Evolutionary conservation across 2,797 vertebrate species (phyloP).

Genomic region (Anas georgica): DNA sequence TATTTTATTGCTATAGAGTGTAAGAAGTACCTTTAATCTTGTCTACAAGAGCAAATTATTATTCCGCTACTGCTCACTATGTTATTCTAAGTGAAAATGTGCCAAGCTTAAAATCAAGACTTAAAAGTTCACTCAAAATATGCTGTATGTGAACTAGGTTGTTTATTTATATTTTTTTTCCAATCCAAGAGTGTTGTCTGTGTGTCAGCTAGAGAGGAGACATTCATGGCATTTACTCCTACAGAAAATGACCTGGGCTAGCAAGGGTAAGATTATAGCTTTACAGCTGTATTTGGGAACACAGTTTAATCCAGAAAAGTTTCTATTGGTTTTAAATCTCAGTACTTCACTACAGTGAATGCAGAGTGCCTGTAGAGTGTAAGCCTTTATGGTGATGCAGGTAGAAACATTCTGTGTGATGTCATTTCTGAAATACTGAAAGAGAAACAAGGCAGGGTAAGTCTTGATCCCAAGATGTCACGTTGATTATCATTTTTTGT

Average conservation of each 20-base stretch:
- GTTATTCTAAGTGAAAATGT: not conserved
- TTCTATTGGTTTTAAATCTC: not conserved
- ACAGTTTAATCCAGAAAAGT: not conserved
- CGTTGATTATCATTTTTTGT: not conserved
- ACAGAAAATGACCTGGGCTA: not conserved
- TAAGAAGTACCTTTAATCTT: not conserved
- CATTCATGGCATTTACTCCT: not conserved
- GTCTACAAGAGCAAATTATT: not conserved
- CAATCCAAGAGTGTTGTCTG: not conserved
- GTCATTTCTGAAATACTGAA: not conserved
- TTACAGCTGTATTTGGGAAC: not conserved
- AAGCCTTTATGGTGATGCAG: not conserved
- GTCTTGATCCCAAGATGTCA: not conserved
- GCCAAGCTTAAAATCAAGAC: not conserved
- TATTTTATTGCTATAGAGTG: not conserved
- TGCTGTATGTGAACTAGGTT: not conserved
- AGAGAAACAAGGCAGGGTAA: not conserved
- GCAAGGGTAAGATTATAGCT: not conserved
- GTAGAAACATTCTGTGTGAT: not conserved
- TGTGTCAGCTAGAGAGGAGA: not conserved
- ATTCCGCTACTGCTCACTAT: not conserved
- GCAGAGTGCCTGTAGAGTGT: not conserved
- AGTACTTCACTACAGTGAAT: not conserved
- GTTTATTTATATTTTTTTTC: not conserved
- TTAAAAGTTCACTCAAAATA: not conserved